A percentile compares a stretch with the other conserved stretches of the same genome.
phyloP scores from a whole-genome alignment of 2,113 vertebrate genomes.

The Emydura subglobosa region DNA sequence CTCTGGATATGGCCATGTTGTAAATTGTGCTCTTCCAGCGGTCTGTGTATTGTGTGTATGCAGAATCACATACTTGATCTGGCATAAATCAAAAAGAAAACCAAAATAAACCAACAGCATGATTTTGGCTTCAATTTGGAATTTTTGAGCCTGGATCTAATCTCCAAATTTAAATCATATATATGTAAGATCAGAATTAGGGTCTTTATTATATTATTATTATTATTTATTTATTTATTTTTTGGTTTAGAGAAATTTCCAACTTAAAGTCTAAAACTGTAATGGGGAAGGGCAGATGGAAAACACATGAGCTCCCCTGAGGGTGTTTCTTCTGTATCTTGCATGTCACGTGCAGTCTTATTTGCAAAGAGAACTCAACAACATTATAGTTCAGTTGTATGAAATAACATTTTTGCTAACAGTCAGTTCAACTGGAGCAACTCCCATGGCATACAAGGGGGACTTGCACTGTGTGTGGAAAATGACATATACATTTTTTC shows the following conservation, averaged over 20 bases:
- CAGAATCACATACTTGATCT: neutral
- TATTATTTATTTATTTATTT: neutral
- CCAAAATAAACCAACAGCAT: neutral
- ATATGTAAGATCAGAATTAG: neutral
- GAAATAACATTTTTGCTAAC: neutral
- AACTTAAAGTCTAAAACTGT: neutral
- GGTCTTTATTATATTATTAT: too few relatives aligned
- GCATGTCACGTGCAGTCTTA: neutral
- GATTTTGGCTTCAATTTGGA: neutral
- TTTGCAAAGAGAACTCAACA: neutral
- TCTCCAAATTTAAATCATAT: neutral
- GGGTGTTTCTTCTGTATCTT: neutral
- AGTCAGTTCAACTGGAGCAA: neutral
- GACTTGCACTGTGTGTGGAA: neutral
- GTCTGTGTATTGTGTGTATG: neutral
- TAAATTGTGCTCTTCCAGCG: conserved; percentile 9
- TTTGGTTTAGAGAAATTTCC: neutral
- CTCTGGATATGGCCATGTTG: accelerated
- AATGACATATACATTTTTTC: neutral
- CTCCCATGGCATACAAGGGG: neutral
- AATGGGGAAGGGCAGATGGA: neutral
- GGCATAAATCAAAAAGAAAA: neutral
- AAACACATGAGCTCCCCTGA: neutral
- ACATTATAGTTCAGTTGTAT: neutral
- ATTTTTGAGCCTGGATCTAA: neutral